Evolutionary conservation across 2,113 vertebrate species (phyloP), one percentile per base, ranked within the genome.

Genomic region (Corythornis vintsioides): DNA sequence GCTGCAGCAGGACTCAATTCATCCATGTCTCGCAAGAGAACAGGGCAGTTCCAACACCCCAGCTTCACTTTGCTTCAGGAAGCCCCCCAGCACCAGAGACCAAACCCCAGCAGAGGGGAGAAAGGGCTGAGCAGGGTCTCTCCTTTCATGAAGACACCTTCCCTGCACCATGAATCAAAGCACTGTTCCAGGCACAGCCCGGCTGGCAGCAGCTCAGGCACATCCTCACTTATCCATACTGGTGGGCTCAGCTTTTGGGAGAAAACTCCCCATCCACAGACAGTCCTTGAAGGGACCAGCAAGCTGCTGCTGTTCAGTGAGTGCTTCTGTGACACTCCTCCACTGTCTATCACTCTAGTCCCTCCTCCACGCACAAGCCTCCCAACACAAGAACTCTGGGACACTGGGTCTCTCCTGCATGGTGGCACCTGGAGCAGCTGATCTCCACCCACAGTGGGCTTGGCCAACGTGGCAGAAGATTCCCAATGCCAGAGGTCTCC

Each of bases 171-270:
- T 17, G 18, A 42, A 35, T 21, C n/a, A 12, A 25, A 59, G 55
- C 1, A 1, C 42, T 1, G 3, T 11, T 10, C 15, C 18, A n/a
- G 16, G 24, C 33, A 11, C 38, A 78, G 88, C 14, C 33, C 14
- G 24, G 22, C 57, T 6, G 14, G 40, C 56, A 50, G 35, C 50
- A 55, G 43, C 45, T n/a, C 45, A 15, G 15, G 28, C 52, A 53
- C 8, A 9, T 53, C 25, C 55, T 61, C 1, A 2, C 20, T 0
- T 5, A 9, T 53, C 14, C 55, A 69, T 0, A 2, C 24, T 0
- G 3, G 35, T 59, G 53, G 10, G 24, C 19, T 72, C 9, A 14
- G 45, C 60, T 45, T 79, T 45, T 0, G 3, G 83, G 31, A 38
- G 35, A 40, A 38, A 61, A 28, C 16, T n/a, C 53, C 16, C 25